Percentiles rank a stretch among this genome's conserved stretches.
Conservation (phyloP, 2,888 invertebrate species). For the Lordiphosa andalusiaca region DNA sequence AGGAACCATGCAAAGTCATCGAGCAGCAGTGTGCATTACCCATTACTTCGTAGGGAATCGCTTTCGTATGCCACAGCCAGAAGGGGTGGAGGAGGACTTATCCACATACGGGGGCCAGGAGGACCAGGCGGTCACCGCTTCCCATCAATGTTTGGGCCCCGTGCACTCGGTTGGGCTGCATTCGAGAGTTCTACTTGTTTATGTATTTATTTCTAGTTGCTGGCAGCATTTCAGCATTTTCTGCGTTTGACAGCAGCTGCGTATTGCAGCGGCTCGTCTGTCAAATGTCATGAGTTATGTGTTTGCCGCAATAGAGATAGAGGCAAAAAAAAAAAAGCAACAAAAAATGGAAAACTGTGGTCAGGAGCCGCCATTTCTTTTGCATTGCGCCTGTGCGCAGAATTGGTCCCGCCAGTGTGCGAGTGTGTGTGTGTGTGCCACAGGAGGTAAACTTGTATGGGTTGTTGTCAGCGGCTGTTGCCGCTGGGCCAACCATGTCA, state of each 20-base stretch:
- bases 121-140: neutral
- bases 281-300: conserved; percentile 72
- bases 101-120: too few relatives aligned
- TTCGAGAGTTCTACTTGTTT: neutral
- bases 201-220: conserved; percentile 9
- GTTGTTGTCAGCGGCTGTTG: conserved; percentile 28
- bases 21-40: too few relatives aligned
- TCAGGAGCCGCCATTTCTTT: conserved; percentile 60
- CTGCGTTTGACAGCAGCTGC: conserved; percentile 65
- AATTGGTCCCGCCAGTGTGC: conserved; percentile 29
- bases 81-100: too few relatives aligned
- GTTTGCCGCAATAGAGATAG: conserved; percentile 39
- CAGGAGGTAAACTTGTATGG: conserved; percentile 50
- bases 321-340: too few relatives aligned
- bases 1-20: too few relatives aligned
- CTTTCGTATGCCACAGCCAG: too few relatives aligned
- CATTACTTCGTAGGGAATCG: too few relatives aligned
- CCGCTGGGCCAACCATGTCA: conserved; percentile 61
- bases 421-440: conserved; percentile 32
- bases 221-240: conserved; percentile 35
- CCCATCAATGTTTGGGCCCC: conserved; percentile 2
- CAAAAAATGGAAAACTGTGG: conserved; percentile 14
- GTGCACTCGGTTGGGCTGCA: neutral
- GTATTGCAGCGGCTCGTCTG: conserved; percentile 43
- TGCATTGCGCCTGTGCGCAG: conserved; percentile 70